Percentiles rank a stretch among this genome's conserved stretches.
phyloP scores from a whole-genome alignment of 1,140 invertebrate species.

The Melanaphis sacchari region DNA sequence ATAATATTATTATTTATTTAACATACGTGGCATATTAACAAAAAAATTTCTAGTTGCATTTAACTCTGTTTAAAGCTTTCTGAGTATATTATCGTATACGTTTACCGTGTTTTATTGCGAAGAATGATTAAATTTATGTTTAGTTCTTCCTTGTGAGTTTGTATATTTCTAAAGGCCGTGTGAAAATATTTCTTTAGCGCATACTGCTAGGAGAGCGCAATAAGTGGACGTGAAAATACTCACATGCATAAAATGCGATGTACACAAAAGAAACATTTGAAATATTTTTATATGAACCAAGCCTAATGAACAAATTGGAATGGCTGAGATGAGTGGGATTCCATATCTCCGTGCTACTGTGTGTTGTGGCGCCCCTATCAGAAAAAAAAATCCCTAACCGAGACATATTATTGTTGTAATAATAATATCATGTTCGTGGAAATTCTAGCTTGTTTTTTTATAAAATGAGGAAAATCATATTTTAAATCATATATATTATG shows the following conservation, averaged over 20 bases:
- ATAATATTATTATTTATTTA: background rate
- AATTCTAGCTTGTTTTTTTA: background rate
- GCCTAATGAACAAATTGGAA: constrained; percentile 47
- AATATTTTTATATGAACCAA: constrained; percentile 34
- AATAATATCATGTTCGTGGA: background rate
- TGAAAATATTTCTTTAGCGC: background rate
- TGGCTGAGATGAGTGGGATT: constrained; percentile 40
- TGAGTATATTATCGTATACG: background rate
- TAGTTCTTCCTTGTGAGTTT: background rate
- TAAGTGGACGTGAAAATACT: background rate
- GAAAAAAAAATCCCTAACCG: background rate
- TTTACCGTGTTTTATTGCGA: background rate
- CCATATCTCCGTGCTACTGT: constrained; percentile 14
- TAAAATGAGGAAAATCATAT: background rate
- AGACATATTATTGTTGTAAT: background rate
- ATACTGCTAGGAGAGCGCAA: background rate
- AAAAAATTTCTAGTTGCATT: background rate
- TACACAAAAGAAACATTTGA: constrained; percentile 41
- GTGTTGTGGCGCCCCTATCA: background rate
- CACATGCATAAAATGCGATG: background rate
- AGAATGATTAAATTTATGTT: background rate
- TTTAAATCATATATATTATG: background rate
- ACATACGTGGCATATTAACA: background rate
- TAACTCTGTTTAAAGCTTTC: background rate
- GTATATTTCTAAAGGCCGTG: background rate